Base-by-base conservation (phyloP, 1,140 invertebrate species). In the Cecropterus lyciades region DNA sequence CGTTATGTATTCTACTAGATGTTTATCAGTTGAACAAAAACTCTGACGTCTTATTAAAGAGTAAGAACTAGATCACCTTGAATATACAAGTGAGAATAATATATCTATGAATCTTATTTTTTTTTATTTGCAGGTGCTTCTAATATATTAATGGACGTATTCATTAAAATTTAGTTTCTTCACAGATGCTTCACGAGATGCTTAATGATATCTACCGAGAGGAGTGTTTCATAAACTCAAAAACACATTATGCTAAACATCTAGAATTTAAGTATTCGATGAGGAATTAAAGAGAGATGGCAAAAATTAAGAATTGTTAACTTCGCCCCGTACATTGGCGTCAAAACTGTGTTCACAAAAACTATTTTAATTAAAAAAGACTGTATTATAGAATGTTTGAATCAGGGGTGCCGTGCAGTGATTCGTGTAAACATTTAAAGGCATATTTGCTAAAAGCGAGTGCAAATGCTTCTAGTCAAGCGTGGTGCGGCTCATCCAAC, bases 361-460 rank as follows among this genome's bases (percentile, higher is more conserved):
- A 17, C 59, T 52, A 51, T 62, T 73, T 65, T 69, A 77, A 71
- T 72, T 73, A 77, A n/a, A n/a, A n/a, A n/a, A n/a, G n/a, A n/a
- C n/a, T n/a, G n/a, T n/a, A n/a, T n/a, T n/a, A n/a, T n/a, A 72
- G 46, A 79, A 66, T 75, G 69, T 72, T 70, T 65, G 42, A 65
- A 67, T 59, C 56, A 69, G 73, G 73, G 75, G 76, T 53, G 68
- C 57, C 64, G 67, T 51, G 77, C 82, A 85, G 75, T 85, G 83
- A 85, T 75, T 85, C 80, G 80, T 84, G 75, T 77, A 80, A 85
- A 70, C 78, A 74, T 75, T 77, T 73, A 73, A 70, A 72, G 64
- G 71, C 59, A 66, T 77, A 77, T 83, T 79, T 75, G 73, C 67
- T 79, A 72, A 79, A 79, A 76, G 73, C 73, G n/a, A n/a, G 64